A percentile compares a stretch with the other conserved stretches of the same genome.
phyloP scores from a whole-genome alignment of 2,113 vertebrate genomes.

The Triplophysa siluroides region DNA sequence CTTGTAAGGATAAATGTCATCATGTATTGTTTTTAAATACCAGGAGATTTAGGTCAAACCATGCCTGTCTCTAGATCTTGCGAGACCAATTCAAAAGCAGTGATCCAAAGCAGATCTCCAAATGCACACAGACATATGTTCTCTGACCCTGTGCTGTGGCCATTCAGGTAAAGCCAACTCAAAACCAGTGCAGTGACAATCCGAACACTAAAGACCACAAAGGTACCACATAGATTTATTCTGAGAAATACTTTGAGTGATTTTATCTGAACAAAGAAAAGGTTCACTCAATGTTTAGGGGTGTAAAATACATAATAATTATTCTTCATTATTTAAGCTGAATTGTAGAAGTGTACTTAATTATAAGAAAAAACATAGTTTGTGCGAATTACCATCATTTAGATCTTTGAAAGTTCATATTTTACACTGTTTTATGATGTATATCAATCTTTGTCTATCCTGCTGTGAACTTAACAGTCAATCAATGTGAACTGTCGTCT shows the following conservation, averaged over 20 bases:
- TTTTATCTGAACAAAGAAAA: too few relatives aligned
- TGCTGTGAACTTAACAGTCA: too few relatives aligned
- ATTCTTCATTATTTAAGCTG: too few relatives aligned
- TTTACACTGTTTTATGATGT: neutral
- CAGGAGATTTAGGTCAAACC: neutral
- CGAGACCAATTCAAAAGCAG: neutral
- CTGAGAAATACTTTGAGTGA: too few relatives aligned
- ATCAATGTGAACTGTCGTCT: too few relatives aligned
- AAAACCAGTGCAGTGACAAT: neutral
- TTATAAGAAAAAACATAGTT: too few relatives aligned
- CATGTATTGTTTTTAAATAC: neutral
- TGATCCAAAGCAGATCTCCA: conserved; percentile 6
- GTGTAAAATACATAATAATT: too few relatives aligned
- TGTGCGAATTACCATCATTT: neutral
- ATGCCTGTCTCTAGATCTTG: neutral
- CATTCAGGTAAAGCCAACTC: neutral
- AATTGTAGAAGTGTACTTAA: too few relatives aligned
- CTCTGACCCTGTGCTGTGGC: neutral
- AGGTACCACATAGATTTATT: neutral
- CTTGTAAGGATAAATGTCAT: neutral
- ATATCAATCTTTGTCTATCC: neutral
- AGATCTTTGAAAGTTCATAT: neutral
- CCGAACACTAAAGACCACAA: neutral
- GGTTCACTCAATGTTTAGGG: too few relatives aligned
- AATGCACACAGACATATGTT: neutral